Conservation (phyloP, 2,888 invertebrate species). For the Acleris holmiana region DNA sequence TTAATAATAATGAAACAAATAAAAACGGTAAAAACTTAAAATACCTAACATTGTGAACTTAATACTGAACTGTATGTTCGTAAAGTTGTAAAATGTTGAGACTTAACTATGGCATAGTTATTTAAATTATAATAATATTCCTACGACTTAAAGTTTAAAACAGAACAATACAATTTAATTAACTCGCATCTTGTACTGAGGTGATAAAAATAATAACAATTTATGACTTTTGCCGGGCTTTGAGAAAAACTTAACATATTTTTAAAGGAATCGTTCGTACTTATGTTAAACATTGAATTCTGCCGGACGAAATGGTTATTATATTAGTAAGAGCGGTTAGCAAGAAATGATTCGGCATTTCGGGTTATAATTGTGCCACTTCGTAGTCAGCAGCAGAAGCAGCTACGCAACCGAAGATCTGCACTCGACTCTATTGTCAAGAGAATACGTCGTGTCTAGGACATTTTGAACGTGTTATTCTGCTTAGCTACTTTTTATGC, state of each 20-base stretch:
- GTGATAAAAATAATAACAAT: constrained; percentile 41
- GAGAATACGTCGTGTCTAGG: too few species aligned
- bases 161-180: constrained; percentile 39
- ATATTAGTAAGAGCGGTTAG: too few species aligned
- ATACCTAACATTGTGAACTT: constrained; percentile 26
- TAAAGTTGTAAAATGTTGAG: constrained; percentile 29
- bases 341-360: too few species aligned
- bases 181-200: constrained; percentile 60
- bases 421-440: too few species aligned
- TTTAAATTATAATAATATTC: constrained; percentile 23
- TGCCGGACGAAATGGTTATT: too few species aligned
- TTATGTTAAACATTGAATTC: too few species aligned
- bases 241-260: background rate
- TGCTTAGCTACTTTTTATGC: too few species aligned
- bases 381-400: too few species aligned
- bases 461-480: too few species aligned
- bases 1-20: constrained; percentile 18
- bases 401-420: too few species aligned
- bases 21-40: constrained; percentile 10
- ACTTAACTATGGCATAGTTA: constrained; percentile 22
- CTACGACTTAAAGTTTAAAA: constrained; percentile 28
- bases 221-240: constrained; percentile 24
- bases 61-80: constrained; percentile 33
- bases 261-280: too few species aligned
- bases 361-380: too few species aligned